Evolutionary conservation across 2,113 vertebrate species (phyloP).

Genomic region (Toxotes jaculatrix): DNA sequence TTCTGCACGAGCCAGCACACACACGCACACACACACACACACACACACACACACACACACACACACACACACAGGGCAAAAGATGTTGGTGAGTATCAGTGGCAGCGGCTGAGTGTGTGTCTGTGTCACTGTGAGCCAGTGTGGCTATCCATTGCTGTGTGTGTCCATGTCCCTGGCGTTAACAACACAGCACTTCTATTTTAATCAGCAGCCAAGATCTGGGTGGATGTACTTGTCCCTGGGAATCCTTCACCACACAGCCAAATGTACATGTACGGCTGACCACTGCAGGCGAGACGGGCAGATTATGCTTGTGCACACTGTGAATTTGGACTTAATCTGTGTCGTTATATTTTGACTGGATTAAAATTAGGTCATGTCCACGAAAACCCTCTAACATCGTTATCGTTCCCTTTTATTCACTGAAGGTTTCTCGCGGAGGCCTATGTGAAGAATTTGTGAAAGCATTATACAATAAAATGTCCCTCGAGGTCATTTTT

Average conservation of each 20-base stretch:
- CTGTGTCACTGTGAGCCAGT: conserved; percentile 61
- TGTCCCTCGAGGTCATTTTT: neutral
- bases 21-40: conserved; percentile 44
- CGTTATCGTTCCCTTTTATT: neutral
- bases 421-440: neutral
- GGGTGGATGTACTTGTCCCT: conserved; percentile 76
- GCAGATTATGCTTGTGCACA: conserved; percentile 33
- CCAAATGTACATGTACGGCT: conserved; percentile 61
- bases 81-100: conserved; percentile 75
- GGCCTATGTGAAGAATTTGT: neutral
- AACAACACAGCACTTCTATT: conserved; percentile 80
- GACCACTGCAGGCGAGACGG: conserved; percentile 66
- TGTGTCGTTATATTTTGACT: neutral
- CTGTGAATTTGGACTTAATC: conserved; percentile 41
- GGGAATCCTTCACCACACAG: conserved; percentile 76
- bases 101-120: conserved; percentile 59
- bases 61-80: conserved; percentile 55
- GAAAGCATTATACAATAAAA: neutral
- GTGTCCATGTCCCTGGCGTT: conserved; percentile 58
- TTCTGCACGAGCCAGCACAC: conserved; percentile 76
- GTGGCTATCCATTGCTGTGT: conserved; percentile 46
- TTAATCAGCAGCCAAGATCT: conserved; percentile 77
- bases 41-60: conserved; percentile 40
- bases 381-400: neutral
- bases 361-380: conserved; percentile 22